Conservation (phyloP, 2,113 vertebrate species). For the Prunella fulvescens region DNA sequence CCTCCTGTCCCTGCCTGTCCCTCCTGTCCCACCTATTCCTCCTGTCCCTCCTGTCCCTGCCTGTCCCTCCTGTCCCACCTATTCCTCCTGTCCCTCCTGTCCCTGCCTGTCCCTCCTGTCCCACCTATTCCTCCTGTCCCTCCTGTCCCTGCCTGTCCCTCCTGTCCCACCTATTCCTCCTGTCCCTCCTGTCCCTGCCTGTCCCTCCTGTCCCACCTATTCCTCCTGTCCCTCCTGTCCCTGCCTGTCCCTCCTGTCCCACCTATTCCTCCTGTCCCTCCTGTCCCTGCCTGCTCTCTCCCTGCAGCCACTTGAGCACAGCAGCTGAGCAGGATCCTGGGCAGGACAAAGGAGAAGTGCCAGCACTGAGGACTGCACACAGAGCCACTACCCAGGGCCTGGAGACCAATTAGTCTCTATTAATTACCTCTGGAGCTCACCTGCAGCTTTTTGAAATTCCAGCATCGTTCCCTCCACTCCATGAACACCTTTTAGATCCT, state of each 20-base stretch:
- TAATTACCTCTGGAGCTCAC: constrained; percentile 40
- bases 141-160: no score
- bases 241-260: no score
- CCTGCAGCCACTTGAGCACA: neutral
- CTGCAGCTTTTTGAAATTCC: constrained; percentile 45
- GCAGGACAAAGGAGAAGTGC: neutral
- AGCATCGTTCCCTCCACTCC: neutral
- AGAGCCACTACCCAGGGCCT: neutral
- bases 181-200: neutral
- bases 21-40: neutral
- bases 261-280: no score
- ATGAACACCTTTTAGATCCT: neutral
- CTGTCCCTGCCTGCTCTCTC: neutral
- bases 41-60: neutral
- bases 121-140: no score
- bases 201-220: neutral
- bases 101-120: no score
- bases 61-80: neutral
- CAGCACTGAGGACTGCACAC: neutral
- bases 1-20: neutral
- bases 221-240: neutral
- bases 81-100: neutral
- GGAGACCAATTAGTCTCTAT: constrained; percentile 34
- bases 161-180: neutral
- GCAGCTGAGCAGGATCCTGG: neutral